phyloP scores from a whole-genome alignment of 2,888 invertebrate species.

The Chymomyza amoena region DNA sequence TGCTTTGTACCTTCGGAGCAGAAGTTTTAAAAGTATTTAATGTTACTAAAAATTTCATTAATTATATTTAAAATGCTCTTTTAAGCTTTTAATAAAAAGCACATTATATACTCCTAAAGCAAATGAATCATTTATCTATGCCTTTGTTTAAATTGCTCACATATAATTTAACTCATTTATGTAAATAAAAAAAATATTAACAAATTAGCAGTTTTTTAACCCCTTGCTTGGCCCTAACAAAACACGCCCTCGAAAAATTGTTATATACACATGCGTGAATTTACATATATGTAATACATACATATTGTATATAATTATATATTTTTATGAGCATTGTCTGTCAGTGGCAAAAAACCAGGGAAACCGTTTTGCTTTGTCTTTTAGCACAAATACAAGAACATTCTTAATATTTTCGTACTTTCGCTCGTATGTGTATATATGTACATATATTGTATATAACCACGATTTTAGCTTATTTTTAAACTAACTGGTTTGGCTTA shows the following conservation, averaged over 20 bases:
- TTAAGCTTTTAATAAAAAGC: no score
- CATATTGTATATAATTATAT: conserved; percentile 7
- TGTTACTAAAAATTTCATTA: no score
- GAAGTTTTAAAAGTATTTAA: no score
- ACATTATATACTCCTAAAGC: not conserved
- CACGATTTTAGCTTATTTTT: not conserved
- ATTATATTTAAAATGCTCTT: no score
- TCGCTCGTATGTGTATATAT: not conserved
- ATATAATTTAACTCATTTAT: not conserved
- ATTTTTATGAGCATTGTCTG: not conserved
- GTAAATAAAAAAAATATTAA: not conserved
- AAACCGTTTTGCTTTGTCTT: not conserved
- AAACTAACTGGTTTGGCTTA: not conserved
- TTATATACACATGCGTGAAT: conserved; percentile 7
- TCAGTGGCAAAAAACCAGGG: not conserved
- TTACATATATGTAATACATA: conserved; percentile 2
- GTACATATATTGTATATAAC: not conserved
- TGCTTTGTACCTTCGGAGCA: no score
- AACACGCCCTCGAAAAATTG: not conserved
- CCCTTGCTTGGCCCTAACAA: not conserved
- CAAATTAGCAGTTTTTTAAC: not conserved
- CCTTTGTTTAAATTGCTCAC: not conserved
- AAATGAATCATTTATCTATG: not conserved
- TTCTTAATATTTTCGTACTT: not conserved
- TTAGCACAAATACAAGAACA: not conserved